These are phyloP conservation scores for Megalurothrips usitatus DNA, from an alignment of 2,888 invertebrate genomes.

Conservation along the genomic window DNA sequence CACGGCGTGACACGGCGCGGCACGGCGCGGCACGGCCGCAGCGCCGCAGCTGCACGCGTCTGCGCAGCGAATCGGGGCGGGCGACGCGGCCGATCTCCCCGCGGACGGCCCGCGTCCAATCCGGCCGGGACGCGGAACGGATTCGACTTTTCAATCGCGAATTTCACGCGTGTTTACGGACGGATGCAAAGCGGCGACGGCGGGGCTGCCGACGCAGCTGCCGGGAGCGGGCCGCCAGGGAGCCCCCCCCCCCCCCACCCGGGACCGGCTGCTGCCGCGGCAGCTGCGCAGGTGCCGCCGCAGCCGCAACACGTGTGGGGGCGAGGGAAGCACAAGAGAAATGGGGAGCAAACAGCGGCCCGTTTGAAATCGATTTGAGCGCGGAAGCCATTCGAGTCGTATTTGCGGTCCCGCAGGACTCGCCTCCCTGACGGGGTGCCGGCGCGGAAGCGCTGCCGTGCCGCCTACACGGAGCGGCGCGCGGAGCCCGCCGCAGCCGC, in stretches of 20 bases:
- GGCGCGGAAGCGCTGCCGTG: too few species aligned
- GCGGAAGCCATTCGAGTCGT: too few species aligned
- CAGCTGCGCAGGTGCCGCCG: not conserved
- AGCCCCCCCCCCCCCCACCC: too few species aligned
- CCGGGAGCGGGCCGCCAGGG: too few species aligned
- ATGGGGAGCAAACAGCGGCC: not conserved
- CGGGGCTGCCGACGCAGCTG: not conserved
- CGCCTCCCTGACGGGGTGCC: too few species aligned
- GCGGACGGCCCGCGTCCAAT: not conserved
- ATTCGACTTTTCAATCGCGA: slow-evolving; percentile 16
- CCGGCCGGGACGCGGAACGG: not conserved
- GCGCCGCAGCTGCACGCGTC: not conserved
- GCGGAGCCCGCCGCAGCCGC: too few species aligned
- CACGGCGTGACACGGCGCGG: not conserved
- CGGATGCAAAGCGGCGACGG: not conserved
- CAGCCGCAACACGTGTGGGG: not conserved
- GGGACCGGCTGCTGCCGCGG: not conserved
- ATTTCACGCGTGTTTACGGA: slow-evolving; percentile 2
- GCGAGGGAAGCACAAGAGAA: too few species aligned
- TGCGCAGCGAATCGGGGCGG: not conserved
- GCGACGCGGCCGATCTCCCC: not conserved
- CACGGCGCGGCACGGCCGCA: not conserved
- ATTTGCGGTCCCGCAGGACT: too few species aligned
- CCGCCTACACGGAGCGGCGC: too few species aligned
- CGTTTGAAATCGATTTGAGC: too few species aligned